A percentile compares a stretch with the other conserved stretches of the same genome.
Evolutionary conservation across 2,888 invertebrate species (phyloP).

Genomic region (Lomographa bimaculata): DNA sequence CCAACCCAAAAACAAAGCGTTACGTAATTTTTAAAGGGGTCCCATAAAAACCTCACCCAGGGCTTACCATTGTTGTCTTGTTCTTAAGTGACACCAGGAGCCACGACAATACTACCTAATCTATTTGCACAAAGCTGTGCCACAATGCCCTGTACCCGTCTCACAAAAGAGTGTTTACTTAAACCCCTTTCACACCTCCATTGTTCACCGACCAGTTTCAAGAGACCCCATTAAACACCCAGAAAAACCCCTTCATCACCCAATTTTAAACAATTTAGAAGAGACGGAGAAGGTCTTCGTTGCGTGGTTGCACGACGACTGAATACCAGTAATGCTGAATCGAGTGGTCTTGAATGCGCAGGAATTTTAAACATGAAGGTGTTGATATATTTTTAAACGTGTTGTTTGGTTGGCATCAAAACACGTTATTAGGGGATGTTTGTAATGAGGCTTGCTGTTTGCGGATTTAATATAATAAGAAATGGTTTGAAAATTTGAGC

Average conservation of each 20-base stretch:
- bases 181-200: constrained; percentile 81
- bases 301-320: constrained; percentile 45
- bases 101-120: constrained; percentile 68
- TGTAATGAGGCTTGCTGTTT: constrained; percentile 14
- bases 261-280: constrained; percentile 18
- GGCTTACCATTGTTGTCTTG: constrained; percentile 39
- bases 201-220: constrained; percentile 59
- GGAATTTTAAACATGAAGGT: constrained; percentile 64
- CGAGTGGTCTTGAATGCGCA: constrained; percentile 60
- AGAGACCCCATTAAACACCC: constrained; percentile 43
- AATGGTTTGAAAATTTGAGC: no score
- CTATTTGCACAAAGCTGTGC: constrained; percentile 74
- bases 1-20: constrained; percentile 21
- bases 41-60: constrained; percentile 32
- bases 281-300: constrained; percentile 40
- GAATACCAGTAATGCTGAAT: constrained; percentile 67
- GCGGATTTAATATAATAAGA: neutral
- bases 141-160: constrained; percentile 65
- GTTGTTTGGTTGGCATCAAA: constrained; percentile 32
- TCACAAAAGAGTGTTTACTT: constrained; percentile 80
- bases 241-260: constrained; percentile 35
- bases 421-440: constrained; percentile 15
- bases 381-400: constrained; percentile 46
- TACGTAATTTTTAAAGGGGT: constrained; percentile 28
- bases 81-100: constrained; percentile 44